Conservation (phyloP, 2,888 invertebrate species). For the Xestoiulus laeticollis region DNA sequence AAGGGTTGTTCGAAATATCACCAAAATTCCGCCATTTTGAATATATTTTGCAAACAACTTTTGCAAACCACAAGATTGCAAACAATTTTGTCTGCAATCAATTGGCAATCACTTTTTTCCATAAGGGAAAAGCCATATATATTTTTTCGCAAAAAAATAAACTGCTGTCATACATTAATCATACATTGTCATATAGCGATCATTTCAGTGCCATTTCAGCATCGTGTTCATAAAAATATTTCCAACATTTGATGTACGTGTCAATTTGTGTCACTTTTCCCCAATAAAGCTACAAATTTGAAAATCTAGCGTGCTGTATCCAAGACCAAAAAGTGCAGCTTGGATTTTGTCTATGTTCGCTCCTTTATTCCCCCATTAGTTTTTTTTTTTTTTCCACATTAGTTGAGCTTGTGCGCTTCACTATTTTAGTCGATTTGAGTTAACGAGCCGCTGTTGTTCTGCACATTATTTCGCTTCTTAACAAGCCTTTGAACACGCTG, state of each 20-base stretch:
- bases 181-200: no score
- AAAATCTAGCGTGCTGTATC: not conserved
- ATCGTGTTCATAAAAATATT: not conserved
- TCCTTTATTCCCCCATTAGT: not conserved
- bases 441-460: not conserved
- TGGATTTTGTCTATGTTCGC: not conserved
- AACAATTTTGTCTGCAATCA: no score
- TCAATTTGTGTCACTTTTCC: not conserved
- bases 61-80: no score
- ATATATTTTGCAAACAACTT: no score
- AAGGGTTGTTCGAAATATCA: no score
- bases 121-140: no score
- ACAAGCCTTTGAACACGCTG: conserved; percentile 21
- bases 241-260: not conserved
- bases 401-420: not conserved
- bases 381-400: not conserved
- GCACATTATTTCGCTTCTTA: not conserved
- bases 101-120: no score
- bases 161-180: no score
- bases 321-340: not conserved
- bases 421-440: conserved; percentile 19
- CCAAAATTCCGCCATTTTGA: no score
- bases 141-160: no score
- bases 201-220: not conserved
- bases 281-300: not conserved